phyloP scores from a whole-genome alignment of 2,797 vertebrate genomes.

The Silurus lanzhouensis region DNA sequence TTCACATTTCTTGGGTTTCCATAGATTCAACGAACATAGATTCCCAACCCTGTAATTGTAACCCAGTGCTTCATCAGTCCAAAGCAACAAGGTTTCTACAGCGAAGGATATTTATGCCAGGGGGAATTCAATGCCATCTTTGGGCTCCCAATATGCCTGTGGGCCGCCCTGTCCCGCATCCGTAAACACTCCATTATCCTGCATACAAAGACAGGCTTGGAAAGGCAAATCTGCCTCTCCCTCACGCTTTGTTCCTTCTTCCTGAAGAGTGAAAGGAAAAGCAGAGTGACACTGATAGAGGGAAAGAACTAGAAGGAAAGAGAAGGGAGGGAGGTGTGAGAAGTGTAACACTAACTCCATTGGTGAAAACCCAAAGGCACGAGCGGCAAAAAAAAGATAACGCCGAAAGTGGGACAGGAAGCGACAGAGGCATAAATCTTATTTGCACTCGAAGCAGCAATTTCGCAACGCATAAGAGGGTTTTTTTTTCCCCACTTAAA shows the following conservation, averaged over 20 bases:
- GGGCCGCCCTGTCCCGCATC: constrained; percentile 28
- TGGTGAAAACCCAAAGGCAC: not conserved
- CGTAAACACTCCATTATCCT: constrained; percentile 49
- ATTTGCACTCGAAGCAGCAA: not conserved
- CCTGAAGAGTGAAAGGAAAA: constrained; percentile 43
- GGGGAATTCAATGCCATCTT: constrained; percentile 12
- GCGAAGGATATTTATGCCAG: constrained; percentile 24
- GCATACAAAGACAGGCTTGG: constrained; percentile 50
- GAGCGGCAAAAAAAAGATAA: constrained; percentile 7
- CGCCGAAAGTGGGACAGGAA: not conserved
- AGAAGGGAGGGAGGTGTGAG: constrained; percentile 11
- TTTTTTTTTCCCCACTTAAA: not conserved
- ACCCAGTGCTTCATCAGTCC: constrained; percentile 14
- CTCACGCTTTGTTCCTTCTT: constrained; percentile 42
- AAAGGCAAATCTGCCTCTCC: constrained; percentile 45
- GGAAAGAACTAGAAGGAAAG: not conserved
- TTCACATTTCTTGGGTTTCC: not conserved
- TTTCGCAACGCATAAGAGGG: constrained; percentile 6
- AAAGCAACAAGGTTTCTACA: constrained; percentile 32
- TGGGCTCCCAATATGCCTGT: constrained; percentile 5
- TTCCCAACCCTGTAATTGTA: not conserved
- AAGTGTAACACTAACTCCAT: constrained; percentile 5
- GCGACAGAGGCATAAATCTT: not conserved
- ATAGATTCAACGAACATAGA: not conserved
- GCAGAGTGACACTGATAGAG: not conserved